Evolutionary conservation across 2,888 invertebrate species (phyloP), one percentile per base, ranked within the genome.

Genomic region (Rhimphoctona megacephalus): DNA sequence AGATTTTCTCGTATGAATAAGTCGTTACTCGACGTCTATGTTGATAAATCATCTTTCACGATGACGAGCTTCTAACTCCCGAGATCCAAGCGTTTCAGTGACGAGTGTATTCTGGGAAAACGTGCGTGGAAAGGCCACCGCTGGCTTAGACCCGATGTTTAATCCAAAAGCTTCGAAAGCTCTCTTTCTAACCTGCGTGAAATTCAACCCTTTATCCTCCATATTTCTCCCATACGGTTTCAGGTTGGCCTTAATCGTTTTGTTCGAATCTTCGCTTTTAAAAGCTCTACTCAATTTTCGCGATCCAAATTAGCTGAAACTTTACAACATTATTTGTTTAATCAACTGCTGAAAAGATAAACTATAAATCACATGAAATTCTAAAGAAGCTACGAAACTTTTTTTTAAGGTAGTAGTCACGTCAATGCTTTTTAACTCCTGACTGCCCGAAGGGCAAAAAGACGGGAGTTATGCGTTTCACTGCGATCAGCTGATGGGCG

Each of bases 1-100:
- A 90, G 90, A 91, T 91, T 89, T 61, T 90, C 89, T 85, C 90
- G 91, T 92, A 94, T 92, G 94, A 94, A 93, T 94, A 93, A 94
- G 91, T 91, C 90, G 93, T 93, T 92, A 93, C 89, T 89, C 90
- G 90, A 30, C 17, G 85, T 88, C 85, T 88, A 90, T 87, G 88
- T 92, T 94, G 93, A 94, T 93, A 92, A 94, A 94, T 94, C 89
- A 92, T 92, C 87, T 84, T 82, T 69, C 36, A 36, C 46, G 78
- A 69, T 64, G 79, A 33, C 49, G 73, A 30, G 39, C 64, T 25
- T 33, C 46, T 39, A 25, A 61, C 46, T 52, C 61, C 70, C 33
- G 8, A 19, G 46, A 22, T 49, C 46, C 46, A 19, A 76, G 70
- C 70, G 74, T 43, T 39, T 22, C 52, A 39, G 9, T 54, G 22